These are phyloP conservation scores for Blastobasis lacticolella DNA, from an alignment of 2,888 invertebrate species.

Conservation along the genomic window DNA sequence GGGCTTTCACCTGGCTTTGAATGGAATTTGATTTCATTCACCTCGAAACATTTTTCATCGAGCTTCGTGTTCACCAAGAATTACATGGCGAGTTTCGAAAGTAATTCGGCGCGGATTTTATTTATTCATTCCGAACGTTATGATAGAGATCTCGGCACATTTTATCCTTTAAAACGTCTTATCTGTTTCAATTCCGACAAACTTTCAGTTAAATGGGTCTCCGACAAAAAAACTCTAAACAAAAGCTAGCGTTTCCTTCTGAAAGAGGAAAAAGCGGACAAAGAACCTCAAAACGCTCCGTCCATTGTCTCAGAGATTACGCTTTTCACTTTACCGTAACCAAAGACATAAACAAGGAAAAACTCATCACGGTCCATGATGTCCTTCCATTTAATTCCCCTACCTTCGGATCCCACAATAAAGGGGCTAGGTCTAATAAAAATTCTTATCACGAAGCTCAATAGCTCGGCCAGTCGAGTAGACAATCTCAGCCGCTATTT, in stretches of 20 bases:
- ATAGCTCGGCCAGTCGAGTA: constrained; percentile 14
- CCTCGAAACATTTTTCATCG: too few species aligned
- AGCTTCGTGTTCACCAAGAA: too few species aligned
- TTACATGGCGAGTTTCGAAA: too few species aligned
- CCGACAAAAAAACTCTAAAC: neutral
- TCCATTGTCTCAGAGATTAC: constrained; percentile 42
- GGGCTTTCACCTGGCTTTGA: too few species aligned
- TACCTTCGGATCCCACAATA: constrained; percentile 31
- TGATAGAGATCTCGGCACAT: too few species aligned
- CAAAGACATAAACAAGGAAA: constrained; percentile 31
- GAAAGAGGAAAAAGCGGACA: neutral
- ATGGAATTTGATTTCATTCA: too few species aligned
- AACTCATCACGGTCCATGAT: constrained; percentile 35
- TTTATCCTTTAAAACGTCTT: too few species aligned
- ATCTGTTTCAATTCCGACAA: too few species aligned
- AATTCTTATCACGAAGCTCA: constrained; percentile 38
- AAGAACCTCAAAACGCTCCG: constrained; percentile 16
- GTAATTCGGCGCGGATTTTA: too few species aligned
- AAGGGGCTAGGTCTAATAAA: constrained; percentile 27
- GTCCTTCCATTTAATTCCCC: constrained; percentile 32
- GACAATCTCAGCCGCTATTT: constrained; percentile 16
- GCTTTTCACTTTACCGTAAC: constrained; percentile 25
- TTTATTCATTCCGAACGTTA: too few species aligned
- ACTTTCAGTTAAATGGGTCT: neutral
- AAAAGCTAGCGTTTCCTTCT: constrained; percentile 12